Evolutionary conservation across 2,797 vertebrate species (phyloP).

Genomic region (Oreonectes daqikongensis): DNA sequence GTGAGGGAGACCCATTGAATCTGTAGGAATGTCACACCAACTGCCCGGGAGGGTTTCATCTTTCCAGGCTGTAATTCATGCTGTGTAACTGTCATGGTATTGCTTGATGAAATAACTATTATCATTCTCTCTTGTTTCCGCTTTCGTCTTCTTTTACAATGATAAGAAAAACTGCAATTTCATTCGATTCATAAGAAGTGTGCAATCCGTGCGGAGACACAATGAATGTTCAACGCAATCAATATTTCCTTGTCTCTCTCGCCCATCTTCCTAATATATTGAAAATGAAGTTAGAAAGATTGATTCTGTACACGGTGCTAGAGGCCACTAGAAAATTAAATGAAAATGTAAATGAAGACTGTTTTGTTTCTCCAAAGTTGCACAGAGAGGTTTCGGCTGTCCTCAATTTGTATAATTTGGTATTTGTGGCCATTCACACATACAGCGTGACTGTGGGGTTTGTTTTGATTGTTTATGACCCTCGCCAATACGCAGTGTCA

Average conservation of each 20-base stretch:
- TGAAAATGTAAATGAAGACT: conserved; percentile 82
- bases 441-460: conserved; percentile 25
- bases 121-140: conserved; percentile 64
- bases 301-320: conserved; percentile 77
- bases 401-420: conserved; percentile 74
- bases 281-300: conserved; percentile 83
- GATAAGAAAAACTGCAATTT: conserved; percentile 73
- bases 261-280: conserved; percentile 75
- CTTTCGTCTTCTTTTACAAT: conserved; percentile 58
- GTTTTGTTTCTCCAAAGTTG: conserved; percentile 70
- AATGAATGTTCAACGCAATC: conserved; percentile 76
- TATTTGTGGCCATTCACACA: conserved; percentile 59
- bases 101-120: conserved; percentile 67
- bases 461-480: conserved; percentile 54
- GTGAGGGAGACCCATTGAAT: not conserved
- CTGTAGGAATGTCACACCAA: not conserved
- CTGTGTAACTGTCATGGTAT: conserved; percentile 59
- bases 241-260: conserved; percentile 69
- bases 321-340: conserved; percentile 79
- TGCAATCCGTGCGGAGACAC: conserved; percentile 73
- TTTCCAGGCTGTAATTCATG: conserved; percentile 29
- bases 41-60: not conserved
- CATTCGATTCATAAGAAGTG: conserved; percentile 75
- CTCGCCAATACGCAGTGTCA: conserved; percentile 41
- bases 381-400: conserved; percentile 64